These are phyloP conservation scores for Ciconia nigra DNA, from an alignment of 2,797 vertebrate genomes.

Conservation along the genomic window DNA sequence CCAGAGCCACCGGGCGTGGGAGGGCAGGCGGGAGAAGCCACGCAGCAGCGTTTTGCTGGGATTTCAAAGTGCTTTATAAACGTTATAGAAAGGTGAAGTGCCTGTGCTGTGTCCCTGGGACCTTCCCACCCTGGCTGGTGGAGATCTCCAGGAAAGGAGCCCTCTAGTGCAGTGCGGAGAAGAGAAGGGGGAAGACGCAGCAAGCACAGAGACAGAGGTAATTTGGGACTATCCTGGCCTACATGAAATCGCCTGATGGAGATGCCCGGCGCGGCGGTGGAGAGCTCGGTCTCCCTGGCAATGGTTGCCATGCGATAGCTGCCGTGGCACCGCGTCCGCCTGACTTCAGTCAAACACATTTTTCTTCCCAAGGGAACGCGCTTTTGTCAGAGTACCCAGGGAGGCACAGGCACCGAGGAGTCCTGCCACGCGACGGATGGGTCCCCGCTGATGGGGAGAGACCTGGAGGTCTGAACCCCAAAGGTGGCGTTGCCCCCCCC, in stretches of 20 bases:
- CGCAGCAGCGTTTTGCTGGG: fast-evolving
- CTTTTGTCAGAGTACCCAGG: background rate
- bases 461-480: fast-evolving
- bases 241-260: background rate
- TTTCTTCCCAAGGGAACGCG: background rate
- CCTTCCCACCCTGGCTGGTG: too few relatives aligned
- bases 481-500: background rate
- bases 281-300: constrained; percentile 48
- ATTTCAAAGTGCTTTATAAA: fast-evolving
- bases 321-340: background rate
- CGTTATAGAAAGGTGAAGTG: fast-evolving
- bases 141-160: background rate
- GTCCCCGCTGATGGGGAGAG: fast-evolving
- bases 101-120: background rate
- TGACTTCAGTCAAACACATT: background rate
- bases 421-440: background rate
- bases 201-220: fast-evolving
- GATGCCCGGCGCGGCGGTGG: background rate
- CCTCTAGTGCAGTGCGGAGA: fast-evolving
- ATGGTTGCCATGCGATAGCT: constrained; percentile 48
- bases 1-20: background rate
- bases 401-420: background rate
- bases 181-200: fast-evolving
- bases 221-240: background rate
- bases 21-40: background rate